A percentile compares a stretch with the other conserved stretches of the same genome.
Evolutionary conservation across 2,113 vertebrate species (phyloP).

Genomic region (Pao palembangensis): DNA sequence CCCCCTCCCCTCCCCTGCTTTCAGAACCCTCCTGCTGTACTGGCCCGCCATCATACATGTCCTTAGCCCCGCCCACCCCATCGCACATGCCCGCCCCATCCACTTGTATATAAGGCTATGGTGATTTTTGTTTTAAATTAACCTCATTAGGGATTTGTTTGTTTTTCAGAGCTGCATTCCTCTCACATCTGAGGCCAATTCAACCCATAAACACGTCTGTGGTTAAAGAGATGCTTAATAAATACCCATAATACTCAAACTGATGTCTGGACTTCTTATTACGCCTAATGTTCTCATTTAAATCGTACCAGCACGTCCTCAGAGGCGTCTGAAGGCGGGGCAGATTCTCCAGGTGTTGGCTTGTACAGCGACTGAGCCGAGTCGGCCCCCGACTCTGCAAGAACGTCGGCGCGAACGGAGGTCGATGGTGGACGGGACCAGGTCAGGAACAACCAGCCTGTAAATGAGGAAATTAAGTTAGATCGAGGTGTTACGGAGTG

Average conservation of each 20-base stretch:
- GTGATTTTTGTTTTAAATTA: conserved; percentile 77
- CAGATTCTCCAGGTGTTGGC: conserved; percentile 90
- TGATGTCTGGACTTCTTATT: conserved; percentile 9
- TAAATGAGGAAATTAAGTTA: too few relatives aligned
- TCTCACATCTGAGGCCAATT: conserved; percentile 71
- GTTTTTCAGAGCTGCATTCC: conserved; percentile 73
- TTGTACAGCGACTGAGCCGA: conserved; percentile 83
- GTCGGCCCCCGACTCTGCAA: conserved; percentile 95
- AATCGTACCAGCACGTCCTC: accelerated
- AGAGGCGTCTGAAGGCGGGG: background rate
- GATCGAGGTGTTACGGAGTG: too few relatives aligned
- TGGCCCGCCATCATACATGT: conserved; percentile 53
- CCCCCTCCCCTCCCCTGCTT: conserved; percentile 18
- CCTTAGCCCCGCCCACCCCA: conserved; percentile 49
- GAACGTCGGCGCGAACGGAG: conserved; percentile 95
- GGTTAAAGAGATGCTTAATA: conserved; percentile 79
- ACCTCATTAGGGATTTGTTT: conserved; percentile 72
- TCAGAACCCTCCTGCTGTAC: conserved; percentile 53
- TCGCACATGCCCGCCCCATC: conserved; percentile 70
- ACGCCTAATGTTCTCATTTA: background rate
- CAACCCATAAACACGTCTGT: conserved; percentile 74
- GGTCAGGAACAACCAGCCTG: conserved; percentile 96
- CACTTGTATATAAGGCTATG: conserved; percentile 75
- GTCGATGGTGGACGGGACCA: conserved; percentile 96
- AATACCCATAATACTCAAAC: conserved; percentile 73